Base-by-base conservation (phyloP, 2,113 vertebrate species). In the Calyptomena viridis region DNA sequence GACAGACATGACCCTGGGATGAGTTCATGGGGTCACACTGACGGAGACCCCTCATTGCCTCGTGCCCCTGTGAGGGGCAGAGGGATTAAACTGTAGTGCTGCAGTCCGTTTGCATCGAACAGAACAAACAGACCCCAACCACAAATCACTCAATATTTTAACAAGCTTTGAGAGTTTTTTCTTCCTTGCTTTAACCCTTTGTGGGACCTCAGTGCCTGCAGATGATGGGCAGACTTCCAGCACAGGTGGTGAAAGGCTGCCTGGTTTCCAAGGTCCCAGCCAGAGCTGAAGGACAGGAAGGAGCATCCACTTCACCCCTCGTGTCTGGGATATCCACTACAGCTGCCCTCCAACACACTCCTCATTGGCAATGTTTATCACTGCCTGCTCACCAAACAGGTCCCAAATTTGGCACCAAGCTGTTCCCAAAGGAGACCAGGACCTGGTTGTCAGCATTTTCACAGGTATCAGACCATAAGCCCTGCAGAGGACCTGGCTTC, bases 1-100 rank as follows among this genome's bases (percentile, higher is more conserved):
- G 81, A 80, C 35, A 90, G 82, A 87, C 3, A 0, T 17, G 30
- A 58, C 55, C 46, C 86, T 74, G 67, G 66, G 50, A 96, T 6
- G 27, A 66, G 63, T 87, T 95, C 78, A 81, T 39, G 68, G 50
- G 83, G 68, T 94, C 86, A 84, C 68, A 84, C 50, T 58, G 72
- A 59, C 9, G 42, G 58, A 77, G 72, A 82, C 20, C 30, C 66
- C 52, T 19, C 25, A 1, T 79, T 22, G 40, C 37, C 13, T 19
- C 0, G 0, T 64, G 58, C 35, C 74, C 66, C 59, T n/a, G 12
- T 5, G 37, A 69, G 56, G 52, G 78, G 58, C 76, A 64, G 68
- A 60, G 33, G 27, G 52, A 90, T 90, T 93, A 84, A 93, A 35
- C 63, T 19, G 14, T 3, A 58, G 64, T 63, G 50, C 72, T 93